Conservation (phyloP, 2,888 invertebrate genomes). For the Mongoloraphidia duomilia region DNA sequence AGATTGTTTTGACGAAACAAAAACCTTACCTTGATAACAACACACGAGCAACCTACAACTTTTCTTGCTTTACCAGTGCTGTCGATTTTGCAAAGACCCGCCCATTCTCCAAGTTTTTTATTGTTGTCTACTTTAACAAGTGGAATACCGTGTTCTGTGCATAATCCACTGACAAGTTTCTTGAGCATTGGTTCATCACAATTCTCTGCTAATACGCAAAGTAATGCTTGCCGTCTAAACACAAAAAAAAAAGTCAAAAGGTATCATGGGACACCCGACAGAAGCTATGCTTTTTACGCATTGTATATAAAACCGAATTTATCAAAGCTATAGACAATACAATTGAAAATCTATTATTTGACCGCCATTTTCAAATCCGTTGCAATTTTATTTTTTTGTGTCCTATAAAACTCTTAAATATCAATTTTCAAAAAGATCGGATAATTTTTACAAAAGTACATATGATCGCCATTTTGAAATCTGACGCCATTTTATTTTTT, state of each 20-base stretch:
- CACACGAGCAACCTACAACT: conserved; percentile 95
- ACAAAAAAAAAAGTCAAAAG: conserved; percentile 10
- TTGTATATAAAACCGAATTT: too few species aligned
- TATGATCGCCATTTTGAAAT: too few species aligned
- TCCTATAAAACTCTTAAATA: too few species aligned
- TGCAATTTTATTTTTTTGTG: too few species aligned
- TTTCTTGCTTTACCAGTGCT: conserved; percentile 98
- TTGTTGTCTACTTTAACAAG: conserved; percentile 96
- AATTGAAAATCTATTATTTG: too few species aligned
- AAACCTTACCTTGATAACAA: conserved; percentile 73
- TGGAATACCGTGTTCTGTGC: conserved; percentile 96
- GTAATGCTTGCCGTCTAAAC: conserved; percentile 81
- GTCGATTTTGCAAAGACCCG: conserved; percentile 98
- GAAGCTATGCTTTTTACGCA: too few species aligned
- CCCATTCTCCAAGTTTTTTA: conserved; percentile 99
- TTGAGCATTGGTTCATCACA: conserved; percentile 97
- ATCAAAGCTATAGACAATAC: too few species aligned
- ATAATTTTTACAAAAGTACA: too few species aligned
- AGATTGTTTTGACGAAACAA: not conserved
- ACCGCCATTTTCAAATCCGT: too few species aligned
- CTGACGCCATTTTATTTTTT: too few species aligned
- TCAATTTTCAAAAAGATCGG: too few species aligned
- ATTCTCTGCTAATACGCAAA: conserved; percentile 95
- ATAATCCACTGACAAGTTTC: conserved; percentile 92
- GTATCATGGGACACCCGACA: too few species aligned